Base-by-base conservation (phyloP, 2,888 invertebrate species). In the Bugula neritina region DNA sequence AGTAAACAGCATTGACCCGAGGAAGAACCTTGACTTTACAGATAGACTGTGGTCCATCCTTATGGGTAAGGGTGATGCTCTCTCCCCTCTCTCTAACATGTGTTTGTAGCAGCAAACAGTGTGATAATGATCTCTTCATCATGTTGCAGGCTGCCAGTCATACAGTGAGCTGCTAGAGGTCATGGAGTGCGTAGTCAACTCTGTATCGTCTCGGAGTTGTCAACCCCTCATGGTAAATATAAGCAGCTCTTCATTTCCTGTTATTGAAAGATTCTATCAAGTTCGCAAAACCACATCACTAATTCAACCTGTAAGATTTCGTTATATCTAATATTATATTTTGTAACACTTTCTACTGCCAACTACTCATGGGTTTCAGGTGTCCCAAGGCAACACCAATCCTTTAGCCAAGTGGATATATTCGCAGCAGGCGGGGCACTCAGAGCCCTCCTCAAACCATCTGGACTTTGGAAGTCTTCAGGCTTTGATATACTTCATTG, bases 361-460 rank as follows among this genome's bases (percentile, higher is more conserved):
- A n/a, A n/a, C n/a, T n/a, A n/a, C n/a, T n/a, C n/a, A n/a, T n/a
- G n/a, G n/a, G n/a, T n/a, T n/a, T n/a, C n/a, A 63, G 63, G 63
- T 63, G 63, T 63, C 63, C 13, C 10, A 2, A 25, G 31, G 29
- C n/a, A 63, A 63, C n/a, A 63, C 13, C 34, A 63, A 63, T 27
- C 63, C 31, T 31, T 31, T 63, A n/a, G 63, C 63, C 31, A 63
- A 63, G 63, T 63, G 63, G 63, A 63, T 63, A 27, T 63, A 63
- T 27, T 29, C 29, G 3, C 63, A 63, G 31, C 63, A 63, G 63
- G 31, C 31, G 2, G 63, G 63, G 10, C 25, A 63, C 13, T 10
- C 31, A 25, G 63, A 63, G 5, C n/a, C n/a, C n/a, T 43, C 43
- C 17, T 43, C 43, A 17, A 3, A 2, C 34, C n/a, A 13, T 13